Evolutionary conservation across 2,113 vertebrate genomes (phyloP).

Genomic region (Colistium nudipinnis): DNA sequence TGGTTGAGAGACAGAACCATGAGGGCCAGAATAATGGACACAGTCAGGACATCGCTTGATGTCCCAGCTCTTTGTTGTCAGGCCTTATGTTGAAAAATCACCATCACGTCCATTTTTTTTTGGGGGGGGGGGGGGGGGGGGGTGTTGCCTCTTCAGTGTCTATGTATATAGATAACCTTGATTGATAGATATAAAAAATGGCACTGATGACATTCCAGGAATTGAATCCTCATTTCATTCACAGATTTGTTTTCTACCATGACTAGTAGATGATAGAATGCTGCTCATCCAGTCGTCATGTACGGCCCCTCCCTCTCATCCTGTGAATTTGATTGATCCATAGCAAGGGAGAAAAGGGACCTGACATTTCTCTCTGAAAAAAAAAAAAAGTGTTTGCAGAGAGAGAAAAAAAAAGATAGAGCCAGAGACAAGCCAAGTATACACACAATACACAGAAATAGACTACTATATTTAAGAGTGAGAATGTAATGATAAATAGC

Average conservation of each 20-base stretch:
- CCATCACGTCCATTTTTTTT: conserved; percentile 42
- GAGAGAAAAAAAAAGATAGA: conserved; percentile 36
- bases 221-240: conserved; percentile 61
- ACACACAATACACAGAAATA: conserved; percentile 17
- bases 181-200: too few species aligned
- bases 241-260: conserved; percentile 46
- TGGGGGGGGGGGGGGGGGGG: too few species aligned
- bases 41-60: conserved; percentile 71
- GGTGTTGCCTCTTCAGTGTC: conserved; percentile 13
- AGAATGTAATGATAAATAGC: conserved; percentile 25
- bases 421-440: conserved; percentile 38
- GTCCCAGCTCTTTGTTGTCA: conserved; percentile 69
- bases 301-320: conserved; percentile 54
- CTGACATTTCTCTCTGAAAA: conserved; percentile 83
- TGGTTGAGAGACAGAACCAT: conserved; percentile 72
- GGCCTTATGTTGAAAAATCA: conserved; percentile 45
- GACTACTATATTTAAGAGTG: conserved; percentile 17
- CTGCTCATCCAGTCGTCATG: conserved; percentile 43
- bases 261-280: conserved; percentile 50
- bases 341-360: conserved; percentile 64
- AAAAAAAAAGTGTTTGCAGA: conserved; percentile 80
- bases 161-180: neutral
- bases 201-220: conserved; percentile 61
- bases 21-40: conserved; percentile 74
- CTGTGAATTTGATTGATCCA: conserved; percentile 78